Evolutionary conservation across 2,797 vertebrate species (phyloP), one percentile per base, ranked within the genome.

Genomic region (Neosalanx taihuensis): DNA sequence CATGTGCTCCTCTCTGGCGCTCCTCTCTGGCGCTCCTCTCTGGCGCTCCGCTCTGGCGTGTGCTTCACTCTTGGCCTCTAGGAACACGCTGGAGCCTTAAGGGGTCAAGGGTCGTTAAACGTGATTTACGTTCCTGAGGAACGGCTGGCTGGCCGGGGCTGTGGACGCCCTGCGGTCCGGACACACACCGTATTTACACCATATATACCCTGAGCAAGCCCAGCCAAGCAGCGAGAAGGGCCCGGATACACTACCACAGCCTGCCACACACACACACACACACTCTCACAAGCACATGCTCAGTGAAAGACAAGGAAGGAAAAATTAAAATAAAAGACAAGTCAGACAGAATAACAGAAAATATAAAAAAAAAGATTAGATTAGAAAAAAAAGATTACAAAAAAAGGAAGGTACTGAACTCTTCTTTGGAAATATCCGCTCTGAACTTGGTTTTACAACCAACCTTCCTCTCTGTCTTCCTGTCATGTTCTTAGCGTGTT

Each of bases 181-280:
- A 86, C 60, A 76, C 56, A 75, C 78, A 76, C 76, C 79, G 81
- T 83, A 81, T 88, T 85, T 84, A 84, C 68, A 78, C 72, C 79
- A n/a, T n/a, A n/a, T n/a, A n/a, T n/a, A n/a, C n/a, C n/a, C n/a
- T n/a, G 81, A 37, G 71, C 57, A 74, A 68, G 84, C 86, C 81
- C 86, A 89, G 80, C 77, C 73, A 80, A 81, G 75, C 78, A 78
- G 58, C 73, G 67, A 73, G 71, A 73, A 79, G 58, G 58, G 58
- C 81, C 71, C n/a, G 70, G 72, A 57, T 30, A 35, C 72, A 65
- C 64, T 7, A 23, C 69, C 74, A 70, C 65, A 73, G 66, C 41
- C 81, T 67, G 26, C 76, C 65, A 75, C 15, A 59, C 56, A 69
- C n/a, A 69, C 56, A 37, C 15, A 29, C 3, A 17, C 26, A 33